Conservation (phyloP, 1,140 invertebrate genomes). For the Phymorhynchus buccinoides region DNA sequence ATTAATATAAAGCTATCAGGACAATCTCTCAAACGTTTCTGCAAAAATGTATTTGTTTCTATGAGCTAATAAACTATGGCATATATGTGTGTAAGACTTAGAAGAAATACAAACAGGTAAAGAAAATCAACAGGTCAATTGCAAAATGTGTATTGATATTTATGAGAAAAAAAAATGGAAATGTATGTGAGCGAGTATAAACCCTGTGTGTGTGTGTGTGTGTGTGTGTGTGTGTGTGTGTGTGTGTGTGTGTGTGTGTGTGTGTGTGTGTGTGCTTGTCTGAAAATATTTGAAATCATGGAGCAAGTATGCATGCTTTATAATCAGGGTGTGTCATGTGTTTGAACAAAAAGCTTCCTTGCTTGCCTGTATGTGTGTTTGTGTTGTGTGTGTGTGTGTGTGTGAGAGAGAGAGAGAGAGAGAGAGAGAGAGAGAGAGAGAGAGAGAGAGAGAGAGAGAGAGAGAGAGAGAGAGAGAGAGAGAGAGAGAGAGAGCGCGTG, state of each 20-base stretch:
- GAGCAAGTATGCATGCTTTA: background rate
- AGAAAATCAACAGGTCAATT: too few relatives aligned
- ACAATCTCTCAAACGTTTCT: background rate
- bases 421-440: background rate
- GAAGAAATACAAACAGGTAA: too few relatives aligned
- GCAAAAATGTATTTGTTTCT: background rate
- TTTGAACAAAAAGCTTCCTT: background rate
- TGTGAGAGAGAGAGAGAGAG: background rate
- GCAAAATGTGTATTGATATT: too few relatives aligned
- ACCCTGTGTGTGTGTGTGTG: background rate
- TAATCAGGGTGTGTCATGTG: too few relatives aligned
- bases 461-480: background rate
- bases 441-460: background rate
- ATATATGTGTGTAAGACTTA: background rate
- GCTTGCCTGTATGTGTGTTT: background rate
- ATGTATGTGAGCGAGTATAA: too few relatives aligned
- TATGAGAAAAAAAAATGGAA: too few relatives aligned
- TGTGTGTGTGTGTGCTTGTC: background rate
- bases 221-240: background rate
- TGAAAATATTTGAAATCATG: background rate
- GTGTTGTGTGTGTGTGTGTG: constrained; percentile 5
- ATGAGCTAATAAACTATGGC: background rate
- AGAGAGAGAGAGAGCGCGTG: background rate
- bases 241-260: constrained; percentile 17
- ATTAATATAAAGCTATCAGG: too few relatives aligned